Conservation (phyloP, 1,140 invertebrate genomes). For the Drosophila paulistorum region DNA sequence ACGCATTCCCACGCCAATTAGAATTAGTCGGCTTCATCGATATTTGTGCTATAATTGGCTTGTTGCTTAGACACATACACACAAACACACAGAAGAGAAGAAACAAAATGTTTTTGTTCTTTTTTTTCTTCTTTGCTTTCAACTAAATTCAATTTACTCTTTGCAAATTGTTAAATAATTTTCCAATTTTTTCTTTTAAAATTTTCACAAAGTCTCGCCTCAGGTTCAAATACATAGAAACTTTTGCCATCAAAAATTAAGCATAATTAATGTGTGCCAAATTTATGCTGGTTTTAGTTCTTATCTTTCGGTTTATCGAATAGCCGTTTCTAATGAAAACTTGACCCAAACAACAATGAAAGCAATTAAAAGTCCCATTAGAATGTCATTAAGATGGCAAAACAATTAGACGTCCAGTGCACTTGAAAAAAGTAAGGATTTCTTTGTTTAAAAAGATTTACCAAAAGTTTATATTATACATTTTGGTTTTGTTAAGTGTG, state of each 20-base stretch:
- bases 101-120: conserved; percentile 22
- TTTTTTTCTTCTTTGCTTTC: neutral
- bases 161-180: conserved; percentile 52
- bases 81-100: conserved; percentile 11
- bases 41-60: conserved; percentile 32
- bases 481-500: conserved; percentile 1
- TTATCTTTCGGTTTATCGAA: conserved; percentile 51
- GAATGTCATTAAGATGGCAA: conserved; percentile 61
- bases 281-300: conserved; percentile 49
- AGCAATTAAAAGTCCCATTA: conserved; percentile 77
- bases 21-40: conserved; percentile 49
- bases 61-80: conserved; percentile 27
- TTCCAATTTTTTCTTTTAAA: conserved; percentile 9
- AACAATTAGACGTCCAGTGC: conserved; percentile 45
- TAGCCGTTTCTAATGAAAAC: conserved; percentile 21
- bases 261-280: conserved; percentile 70
- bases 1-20: conserved; percentile 75
- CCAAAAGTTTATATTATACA: neutral
- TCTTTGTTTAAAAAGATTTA: neutral
- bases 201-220: conserved; percentile 44
- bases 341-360: conserved; percentile 30
- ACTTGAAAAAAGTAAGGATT: neutral
- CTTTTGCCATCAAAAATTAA: conserved; percentile 60
- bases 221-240: conserved; percentile 39
- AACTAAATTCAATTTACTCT: conserved; percentile 56